Evolutionary conservation across 2,888 invertebrate species (phyloP), one percentile per base, ranked within the genome.

Genomic region (Tachina fera): DNA sequence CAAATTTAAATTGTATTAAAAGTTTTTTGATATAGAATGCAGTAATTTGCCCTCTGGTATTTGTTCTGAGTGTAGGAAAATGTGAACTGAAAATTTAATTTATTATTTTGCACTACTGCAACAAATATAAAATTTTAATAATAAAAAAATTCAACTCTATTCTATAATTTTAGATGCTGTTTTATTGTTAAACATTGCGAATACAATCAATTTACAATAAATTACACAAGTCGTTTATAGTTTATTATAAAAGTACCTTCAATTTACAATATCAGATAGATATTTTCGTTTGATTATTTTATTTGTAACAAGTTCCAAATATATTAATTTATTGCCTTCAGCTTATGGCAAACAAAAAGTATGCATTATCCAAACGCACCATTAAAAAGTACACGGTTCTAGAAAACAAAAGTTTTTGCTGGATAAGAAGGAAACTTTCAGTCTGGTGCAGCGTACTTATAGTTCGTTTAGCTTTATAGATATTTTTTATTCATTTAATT

Each of bases 161-260:
- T 45, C 11, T 53, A 41, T 22, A 49, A 77, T 47, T 65, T 68
- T 72, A 83, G 78, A 53, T 78, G 78, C 43, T 58, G n/a, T 45
- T 70, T 76, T 8, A 45, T 63, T 71, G 63, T 76, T 76, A 43
- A 76, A 76, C 76, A 70, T 76, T 71, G 76, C 5, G 6, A 39
- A 76, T 68, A 47, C 67, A 68, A 72, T 74, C 60, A 60, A 72
- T 83, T 77, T 67, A 72, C 77, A 77, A 72, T 72, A 43, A 47
- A 83, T 61, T 83, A 53, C 51, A 78, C 77, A 72, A 74, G 16
- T 67, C 43, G 51, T 67, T 72, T 60, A 19, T 43, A 71, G 43
- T 77, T 31, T 45, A 45, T 22, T 47, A 56, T 63, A 49, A 41
- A 53, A 53, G 16, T 70, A 41, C 56, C 45, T 5, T 19, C 8